Percentiles rank a stretch among this genome's conserved stretches.
Conservation (phyloP, 2,888 invertebrate species). For the Colostygia pectinataria region DNA sequence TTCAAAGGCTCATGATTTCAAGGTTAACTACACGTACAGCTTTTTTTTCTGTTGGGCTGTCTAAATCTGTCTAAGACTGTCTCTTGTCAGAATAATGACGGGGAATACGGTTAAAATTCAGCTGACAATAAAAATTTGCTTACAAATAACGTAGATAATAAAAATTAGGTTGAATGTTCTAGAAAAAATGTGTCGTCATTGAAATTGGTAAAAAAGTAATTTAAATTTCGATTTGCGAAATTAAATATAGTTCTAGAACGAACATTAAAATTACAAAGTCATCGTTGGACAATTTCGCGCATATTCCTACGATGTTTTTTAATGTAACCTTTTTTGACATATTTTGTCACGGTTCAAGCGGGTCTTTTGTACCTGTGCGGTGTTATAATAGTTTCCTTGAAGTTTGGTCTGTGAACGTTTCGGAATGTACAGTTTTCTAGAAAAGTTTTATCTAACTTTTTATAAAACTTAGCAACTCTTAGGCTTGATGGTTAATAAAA, state of each 20-base stretch:
- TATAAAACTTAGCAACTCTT: too few relatives aligned
- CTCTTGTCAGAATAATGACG: too few relatives aligned
- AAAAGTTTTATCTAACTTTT: conserved; percentile 17
- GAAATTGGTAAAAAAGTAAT: too few relatives aligned
- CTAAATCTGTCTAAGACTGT: too few relatives aligned
- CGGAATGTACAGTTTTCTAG: conserved; percentile 52
- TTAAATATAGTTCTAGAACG: conserved; percentile 29
- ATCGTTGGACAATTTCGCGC: conserved; percentile 61
- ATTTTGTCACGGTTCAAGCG: conserved; percentile 50
- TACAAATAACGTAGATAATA: too few relatives aligned
- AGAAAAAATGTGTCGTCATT: too few relatives aligned
- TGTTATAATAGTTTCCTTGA: conserved; percentile 40
- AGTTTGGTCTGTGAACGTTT: conserved; percentile 42
- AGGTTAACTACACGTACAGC: too few relatives aligned
- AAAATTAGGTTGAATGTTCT: too few relatives aligned
- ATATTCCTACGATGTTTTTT: conserved; percentile 34
- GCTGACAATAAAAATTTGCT: too few relatives aligned
- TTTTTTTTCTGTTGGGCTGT: too few relatives aligned
- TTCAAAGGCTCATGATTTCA: conserved; percentile 1
- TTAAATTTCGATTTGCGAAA: conserved; percentile 14
- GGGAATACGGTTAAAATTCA: too few relatives aligned
- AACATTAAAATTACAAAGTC: conserved; percentile 47
- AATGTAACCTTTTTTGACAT: conserved; percentile 30
- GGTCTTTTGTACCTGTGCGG: conserved; percentile 57
- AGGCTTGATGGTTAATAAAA: too few relatives aligned